A percentile compares a stretch with the other conserved stretches of the same genome.
Evolutionary conservation across 2,888 invertebrate species (phyloP).

Genomic region (Tachina grossa): DNA sequence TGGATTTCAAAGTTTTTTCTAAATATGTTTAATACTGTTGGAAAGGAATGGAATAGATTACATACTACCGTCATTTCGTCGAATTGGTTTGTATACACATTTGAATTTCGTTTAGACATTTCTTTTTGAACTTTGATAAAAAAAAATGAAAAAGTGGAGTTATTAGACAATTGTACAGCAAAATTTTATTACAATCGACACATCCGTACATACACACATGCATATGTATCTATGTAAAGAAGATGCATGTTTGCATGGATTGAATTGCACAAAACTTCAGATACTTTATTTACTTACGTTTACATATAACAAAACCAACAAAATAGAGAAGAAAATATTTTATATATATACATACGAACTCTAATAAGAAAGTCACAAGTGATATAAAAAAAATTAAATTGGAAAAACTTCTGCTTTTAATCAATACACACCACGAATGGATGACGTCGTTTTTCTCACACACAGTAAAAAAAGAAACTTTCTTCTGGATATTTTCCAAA

Average conservation of each 20-base stretch:
- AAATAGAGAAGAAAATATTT: background rate
- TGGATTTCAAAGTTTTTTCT: too few species aligned
- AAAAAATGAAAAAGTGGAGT: constrained; percentile 32
- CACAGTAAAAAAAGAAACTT: constrained; percentile 60
- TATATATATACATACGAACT: too few species aligned
- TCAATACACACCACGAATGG: constrained; percentile 50
- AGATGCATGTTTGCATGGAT: too few species aligned
- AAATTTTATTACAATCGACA: background rate
- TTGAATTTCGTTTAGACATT: background rate
- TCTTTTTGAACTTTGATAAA: background rate
- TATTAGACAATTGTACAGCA: constrained; percentile 36
- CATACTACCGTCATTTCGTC: constrained; percentile 32
- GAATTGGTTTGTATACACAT: background rate
- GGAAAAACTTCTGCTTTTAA: constrained; percentile 16
- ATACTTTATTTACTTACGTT: background rate
- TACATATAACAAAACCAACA: constrained; percentile 8
- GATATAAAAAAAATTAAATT: constrained; percentile 16
- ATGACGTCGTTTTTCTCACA: constrained; percentile 66
- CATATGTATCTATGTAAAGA: background rate
- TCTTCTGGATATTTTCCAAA: constrained; percentile 46
- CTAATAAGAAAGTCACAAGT: background rate
- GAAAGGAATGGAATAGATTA: constrained; percentile 2
- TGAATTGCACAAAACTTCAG: background rate
- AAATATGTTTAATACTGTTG: background rate
- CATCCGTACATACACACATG: constrained; percentile 5